phyloP scores from a whole-genome alignment of 2,113 vertebrate species.

The Falcunculus frontatus region DNA sequence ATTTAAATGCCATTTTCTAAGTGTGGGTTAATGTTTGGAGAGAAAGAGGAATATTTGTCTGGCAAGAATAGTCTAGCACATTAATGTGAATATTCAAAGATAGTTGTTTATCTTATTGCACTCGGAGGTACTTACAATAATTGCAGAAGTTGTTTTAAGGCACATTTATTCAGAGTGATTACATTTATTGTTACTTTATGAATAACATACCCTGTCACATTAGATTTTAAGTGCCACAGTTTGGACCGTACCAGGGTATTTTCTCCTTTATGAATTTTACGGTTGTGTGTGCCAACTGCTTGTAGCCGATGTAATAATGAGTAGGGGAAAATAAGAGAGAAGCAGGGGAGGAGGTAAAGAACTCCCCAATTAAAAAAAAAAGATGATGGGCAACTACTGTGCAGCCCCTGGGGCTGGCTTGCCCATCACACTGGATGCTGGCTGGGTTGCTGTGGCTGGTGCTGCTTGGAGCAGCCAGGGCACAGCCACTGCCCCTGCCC shows the following conservation, averaged over 20 bases:
- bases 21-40: constrained; percentile 38
- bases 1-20: constrained; percentile 32
- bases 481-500: background rate
- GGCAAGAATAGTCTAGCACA: constrained; percentile 51
- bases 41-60: constrained; percentile 20
- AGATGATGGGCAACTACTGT: fast-evolving
- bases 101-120: constrained; percentile 71
- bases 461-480: fast-evolving
- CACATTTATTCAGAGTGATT: constrained; percentile 64
- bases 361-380: background rate
- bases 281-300: background rate
- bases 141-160: constrained; percentile 64
- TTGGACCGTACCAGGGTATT: background rate
- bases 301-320: background rate
- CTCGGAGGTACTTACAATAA: constrained; percentile 67
- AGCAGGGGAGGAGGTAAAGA: background rate
- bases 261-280: background rate
- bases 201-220: constrained; percentile 20
- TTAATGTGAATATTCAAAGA: constrained; percentile 69
- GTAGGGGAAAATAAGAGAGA: background rate
- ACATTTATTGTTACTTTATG: constrained; percentile 49
- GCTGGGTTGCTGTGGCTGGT: background rate
- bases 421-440: fast-evolving
- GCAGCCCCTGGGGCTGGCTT: background rate
- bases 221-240: constrained; percentile 30